Conservation (phyloP, 2,797 vertebrate genomes). For the Cyclopterus lumpus region DNA sequence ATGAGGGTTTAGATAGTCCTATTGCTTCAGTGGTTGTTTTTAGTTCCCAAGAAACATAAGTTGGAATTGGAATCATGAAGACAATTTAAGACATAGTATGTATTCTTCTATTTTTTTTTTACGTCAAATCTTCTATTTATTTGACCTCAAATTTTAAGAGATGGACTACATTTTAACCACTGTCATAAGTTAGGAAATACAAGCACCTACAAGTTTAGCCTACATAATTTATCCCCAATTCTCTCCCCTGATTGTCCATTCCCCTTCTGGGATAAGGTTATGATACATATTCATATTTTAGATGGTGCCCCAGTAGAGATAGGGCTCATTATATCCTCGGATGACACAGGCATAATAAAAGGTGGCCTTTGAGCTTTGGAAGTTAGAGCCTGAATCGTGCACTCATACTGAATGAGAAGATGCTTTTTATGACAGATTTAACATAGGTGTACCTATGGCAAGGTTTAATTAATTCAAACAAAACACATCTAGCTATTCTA, state of each 20-base stretch:
- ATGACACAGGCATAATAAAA: conserved; percentile 65
- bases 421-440: conserved; percentile 71
- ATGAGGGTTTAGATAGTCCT: too few relatives aligned
- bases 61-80: conserved; percentile 2
- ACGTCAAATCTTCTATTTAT: conserved; percentile 19
- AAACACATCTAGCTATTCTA: conserved; percentile 16
- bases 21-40: background rate
- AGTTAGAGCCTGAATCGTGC: conserved; percentile 46
- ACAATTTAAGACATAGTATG: conserved; percentile 22
- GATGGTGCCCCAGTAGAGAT: conserved; percentile 62
- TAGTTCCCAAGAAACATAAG: background rate
- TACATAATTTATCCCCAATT: conserved; percentile 68
- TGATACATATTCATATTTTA: conserved; percentile 73
- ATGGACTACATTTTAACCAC: conserved; percentile 24
- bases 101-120: too few relatives aligned
- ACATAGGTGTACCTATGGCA: conserved; percentile 44
- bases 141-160: conserved; percentile 26
- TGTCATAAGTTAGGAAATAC: conserved; percentile 44
- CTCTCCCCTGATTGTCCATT: conserved; percentile 55
- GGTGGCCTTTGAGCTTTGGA: conserved; percentile 40
- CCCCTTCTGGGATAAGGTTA: conserved; percentile 52
- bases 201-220: conserved; percentile 47
- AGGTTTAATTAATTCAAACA: conserved; percentile 63
- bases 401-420: conserved; percentile 39
- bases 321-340: conserved; percentile 61